A percentile compares a stretch with the other conserved stretches of the same genome.
These are phyloP conservation scores for Platalea minor DNA, from an alignment of 2,797 vertebrate genomes.

Conservation along the genomic window DNA sequence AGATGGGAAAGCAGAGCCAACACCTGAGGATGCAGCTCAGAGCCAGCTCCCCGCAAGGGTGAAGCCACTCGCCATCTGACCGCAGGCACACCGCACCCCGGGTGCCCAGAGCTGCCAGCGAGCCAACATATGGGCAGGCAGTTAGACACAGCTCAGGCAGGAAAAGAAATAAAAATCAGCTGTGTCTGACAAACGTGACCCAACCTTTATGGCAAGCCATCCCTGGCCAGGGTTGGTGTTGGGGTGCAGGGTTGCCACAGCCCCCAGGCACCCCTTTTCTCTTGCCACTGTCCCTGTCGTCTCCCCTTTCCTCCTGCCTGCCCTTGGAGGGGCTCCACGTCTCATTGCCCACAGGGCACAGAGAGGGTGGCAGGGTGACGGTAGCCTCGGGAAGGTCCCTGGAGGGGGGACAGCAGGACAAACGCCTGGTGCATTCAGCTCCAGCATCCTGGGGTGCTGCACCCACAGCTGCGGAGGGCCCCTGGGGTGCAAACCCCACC, in stretches of 20 bases:
- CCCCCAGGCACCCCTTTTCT: neutral
- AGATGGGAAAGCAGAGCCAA: neutral
- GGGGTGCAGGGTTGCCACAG: neutral
- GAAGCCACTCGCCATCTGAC: neutral
- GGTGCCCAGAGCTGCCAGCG: neutral
- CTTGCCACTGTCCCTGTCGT: neutral
- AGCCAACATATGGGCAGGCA: conserved; percentile 14
- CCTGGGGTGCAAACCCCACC: neutral
- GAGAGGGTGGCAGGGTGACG: neutral
- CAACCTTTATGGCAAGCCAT: neutral
- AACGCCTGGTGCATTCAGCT: neutral
- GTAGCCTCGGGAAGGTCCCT: neutral
- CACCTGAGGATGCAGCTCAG: conserved; percentile 9
- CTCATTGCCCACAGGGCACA: accelerated
- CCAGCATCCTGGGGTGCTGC: neutral
- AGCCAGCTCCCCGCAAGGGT: neutral
- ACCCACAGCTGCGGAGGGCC: neutral
- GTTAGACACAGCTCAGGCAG: neutral
- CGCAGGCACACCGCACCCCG: accelerated
- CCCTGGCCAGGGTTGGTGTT: neutral
- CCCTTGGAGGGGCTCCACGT: neutral
- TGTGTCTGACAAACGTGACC: neutral
- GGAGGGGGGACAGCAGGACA: neutral
- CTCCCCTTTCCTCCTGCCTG: neutral
- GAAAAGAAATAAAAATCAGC: neutral